Percentiles rank a stretch among this genome's conserved stretches.
Conservation (phyloP, 2,888 invertebrate genomes). For the Dynastes grantii region DNA sequence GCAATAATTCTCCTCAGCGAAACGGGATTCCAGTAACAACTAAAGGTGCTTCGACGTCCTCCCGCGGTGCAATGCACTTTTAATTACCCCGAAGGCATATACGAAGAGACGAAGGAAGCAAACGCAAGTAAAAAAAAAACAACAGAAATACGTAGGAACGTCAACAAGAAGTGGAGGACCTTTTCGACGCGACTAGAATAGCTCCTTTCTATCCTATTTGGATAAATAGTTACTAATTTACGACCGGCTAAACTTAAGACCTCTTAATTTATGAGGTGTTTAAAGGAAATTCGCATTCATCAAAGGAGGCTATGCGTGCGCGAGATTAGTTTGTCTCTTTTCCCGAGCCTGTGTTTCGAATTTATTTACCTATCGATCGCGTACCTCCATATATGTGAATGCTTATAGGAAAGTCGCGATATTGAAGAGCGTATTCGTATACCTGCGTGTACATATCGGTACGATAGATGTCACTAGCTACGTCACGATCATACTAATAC, state of each 20-base stretch:
- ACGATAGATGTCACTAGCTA: conserved; percentile 28
- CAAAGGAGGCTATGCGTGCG: conserved; percentile 34
- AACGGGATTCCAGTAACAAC: conserved; percentile 65
- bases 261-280: conserved; percentile 55
- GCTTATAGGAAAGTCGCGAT: neutral
- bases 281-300: conserved; percentile 51
- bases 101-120: conserved; percentile 50
- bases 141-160: conserved; percentile 49
- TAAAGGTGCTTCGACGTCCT: conserved; percentile 63
- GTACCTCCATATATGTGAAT: conserved; percentile 1
- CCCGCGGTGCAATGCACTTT: conserved; percentile 66
- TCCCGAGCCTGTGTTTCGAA: conserved; percentile 21
- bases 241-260: conserved; percentile 56
- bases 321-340: conserved; percentile 45
- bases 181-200: conserved; percentile 62
- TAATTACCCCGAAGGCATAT: conserved; percentile 62
- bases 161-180: conserved; percentile 38
- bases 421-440: conserved; percentile 17
- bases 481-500: conserved; percentile 28
- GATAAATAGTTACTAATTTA: conserved; percentile 66
- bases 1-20: conserved; percentile 64
- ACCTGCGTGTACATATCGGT: too few species aligned
- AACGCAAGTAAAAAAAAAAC: conserved; percentile 52
- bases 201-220: conserved; percentile 66
- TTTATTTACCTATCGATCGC: conserved; percentile 31